Conservation (phyloP, 1,140 invertebrate genomes). For the Trichoplusia ni region DNA sequence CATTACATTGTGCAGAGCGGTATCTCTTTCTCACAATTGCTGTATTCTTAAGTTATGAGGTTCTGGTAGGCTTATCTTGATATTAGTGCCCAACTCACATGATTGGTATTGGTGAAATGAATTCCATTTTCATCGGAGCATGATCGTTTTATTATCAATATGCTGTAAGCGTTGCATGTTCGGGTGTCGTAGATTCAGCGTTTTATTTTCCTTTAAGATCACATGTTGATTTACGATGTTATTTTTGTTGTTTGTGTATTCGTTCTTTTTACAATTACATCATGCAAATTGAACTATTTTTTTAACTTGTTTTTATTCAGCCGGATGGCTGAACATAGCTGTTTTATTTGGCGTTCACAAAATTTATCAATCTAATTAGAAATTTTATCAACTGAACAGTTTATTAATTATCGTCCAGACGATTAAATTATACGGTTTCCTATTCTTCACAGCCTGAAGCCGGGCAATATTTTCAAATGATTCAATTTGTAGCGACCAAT, state of each 20-base stretch:
- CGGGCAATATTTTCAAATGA: conserved; percentile 5
- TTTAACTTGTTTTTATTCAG: too few relatives aligned
- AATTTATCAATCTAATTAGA: too few relatives aligned
- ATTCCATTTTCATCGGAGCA: not conserved
- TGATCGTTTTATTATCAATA: conserved; percentile 2
- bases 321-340: too few relatives aligned
- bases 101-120: conserved; percentile 17
- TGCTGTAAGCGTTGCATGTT: not conserved
- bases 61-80: too few relatives aligned
- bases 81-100: conserved; percentile 20
- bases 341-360: too few relatives aligned
- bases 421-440: not conserved
- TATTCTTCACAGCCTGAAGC: not conserved
- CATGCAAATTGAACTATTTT: too few relatives aligned
- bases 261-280: too few relatives aligned
- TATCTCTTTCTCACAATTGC: too few relatives aligned
- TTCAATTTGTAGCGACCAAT: conserved; percentile 3
- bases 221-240: conserved; percentile 11
- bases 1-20: too few relatives aligned
- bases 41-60: too few relatives aligned
- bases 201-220: conserved; percentile 1
- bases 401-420: not conserved
- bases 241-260: conserved; percentile 3
- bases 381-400: too few relatives aligned
- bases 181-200: not conserved